Conservation (phyloP, 2,113 vertebrate genomes). For the Hippocampus mohnikei region DNA sequence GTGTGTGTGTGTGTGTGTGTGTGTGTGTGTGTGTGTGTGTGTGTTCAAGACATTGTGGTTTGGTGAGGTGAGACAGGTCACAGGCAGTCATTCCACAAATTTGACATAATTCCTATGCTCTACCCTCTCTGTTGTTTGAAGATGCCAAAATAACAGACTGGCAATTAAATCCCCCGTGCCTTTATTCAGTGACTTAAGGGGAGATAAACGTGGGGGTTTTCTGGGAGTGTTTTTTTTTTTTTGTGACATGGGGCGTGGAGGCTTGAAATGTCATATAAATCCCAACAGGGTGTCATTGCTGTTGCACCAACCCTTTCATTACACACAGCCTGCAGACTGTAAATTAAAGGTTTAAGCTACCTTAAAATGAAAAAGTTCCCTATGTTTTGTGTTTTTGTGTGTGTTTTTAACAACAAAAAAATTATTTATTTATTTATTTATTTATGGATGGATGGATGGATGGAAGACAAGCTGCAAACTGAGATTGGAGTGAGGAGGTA, state of each 20-base stretch:
- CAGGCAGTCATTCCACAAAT: conserved; percentile 26
- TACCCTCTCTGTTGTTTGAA: conserved; percentile 40
- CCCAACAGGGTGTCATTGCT: conserved; percentile 68
- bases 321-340: conserved; percentile 30
- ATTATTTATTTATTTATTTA: no score
- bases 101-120: conserved; percentile 15
- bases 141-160: conserved; percentile 51
- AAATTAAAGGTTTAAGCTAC: conserved; percentile 30
- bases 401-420: neutral
- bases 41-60: conserved; percentile 9
- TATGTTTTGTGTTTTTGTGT: neutral
- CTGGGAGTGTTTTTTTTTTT: conserved; percentile 48
- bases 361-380: conserved; percentile 22
- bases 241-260: neutral
- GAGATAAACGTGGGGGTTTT: conserved; percentile 64
- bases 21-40: neutral
- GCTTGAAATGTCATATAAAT: conserved; percentile 60
- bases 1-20: neutral
- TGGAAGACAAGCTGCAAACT: neutral
- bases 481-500: neutral
- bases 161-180: conserved; percentile 67
- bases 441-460: no score
- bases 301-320: conserved; percentile 55
- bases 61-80: conserved; percentile 19
- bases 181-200: conserved; percentile 62